Evolutionary conservation across 2,113 vertebrate genomes (phyloP), one percentile per base, ranked within the genome.

Genomic region (Petrocephalus microphthalmus): DNA sequence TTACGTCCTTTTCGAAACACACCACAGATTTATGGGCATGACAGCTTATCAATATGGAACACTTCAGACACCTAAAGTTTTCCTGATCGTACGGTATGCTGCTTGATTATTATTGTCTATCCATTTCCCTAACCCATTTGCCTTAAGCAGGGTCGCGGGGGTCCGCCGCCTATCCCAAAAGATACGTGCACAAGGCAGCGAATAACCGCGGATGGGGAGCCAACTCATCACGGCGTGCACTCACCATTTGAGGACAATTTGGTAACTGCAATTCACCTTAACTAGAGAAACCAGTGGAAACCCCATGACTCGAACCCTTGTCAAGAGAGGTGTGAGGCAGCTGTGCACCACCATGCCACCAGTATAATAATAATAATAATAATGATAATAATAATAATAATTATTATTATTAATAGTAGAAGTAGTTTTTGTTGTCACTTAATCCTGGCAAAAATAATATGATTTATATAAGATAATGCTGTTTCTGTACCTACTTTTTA

Each of bases 61-160:
- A 92, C 89, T 93, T 90, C 90, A 92, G 87, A 89, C 91, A 91
- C 92, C 92, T 93, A 93, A 91, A 91, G 88, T 90, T 91, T 89
- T 92, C 90, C 88, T 93, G 91, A 94, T 94, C 87, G 93, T 93
- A 93, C 91, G 85, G 92, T 94, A 91, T 53, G 71, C 29, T 83
- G 54, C 37, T 85, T 67, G 45, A 42, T 82, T 82, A 45, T 82
- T n/a, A 83, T 51, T 33, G n/a, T 87, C 42, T n/a, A 25, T 64
- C 8, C n/a, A 29, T 67, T 49, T 49, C 5, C 47, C 47, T 3
- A 3, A 49, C 47, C 47, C 5, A 49, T 49, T 67, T 67, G 60
- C 13, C 60, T n/a, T 29, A 13, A 29, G 25, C 10, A 29, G n/a
- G 3, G 10, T 29, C n/a, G 4, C 10, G 0, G 60, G 60, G 60